These are phyloP conservation scores for Escarpia spicata DNA, from an alignment of 2,888 invertebrate species.

Conservation along the genomic window DNA sequence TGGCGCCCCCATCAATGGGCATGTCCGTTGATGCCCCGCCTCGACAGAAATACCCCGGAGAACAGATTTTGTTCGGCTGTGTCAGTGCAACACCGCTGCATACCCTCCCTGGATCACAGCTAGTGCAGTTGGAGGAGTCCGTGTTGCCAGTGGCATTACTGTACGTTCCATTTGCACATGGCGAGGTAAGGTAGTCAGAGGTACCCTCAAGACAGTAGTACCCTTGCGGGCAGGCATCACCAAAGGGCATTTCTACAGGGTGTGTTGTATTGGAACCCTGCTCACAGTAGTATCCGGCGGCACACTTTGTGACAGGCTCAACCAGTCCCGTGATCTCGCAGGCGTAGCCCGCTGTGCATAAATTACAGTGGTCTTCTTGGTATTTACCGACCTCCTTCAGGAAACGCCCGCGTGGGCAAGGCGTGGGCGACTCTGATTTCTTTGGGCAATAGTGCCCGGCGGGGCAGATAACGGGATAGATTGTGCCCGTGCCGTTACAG, in stretches of 20 bases:
- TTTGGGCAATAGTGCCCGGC: conserved; percentile 58
- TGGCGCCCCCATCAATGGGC: conserved; percentile 59
- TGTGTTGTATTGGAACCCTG: conserved; percentile 37
- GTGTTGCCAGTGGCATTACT: conserved; percentile 54
- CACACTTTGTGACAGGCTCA: conserved; percentile 49
- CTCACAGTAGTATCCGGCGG: conserved; percentile 57
- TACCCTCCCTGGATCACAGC: conserved; percentile 57
- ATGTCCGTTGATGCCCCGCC: conserved; percentile 52
- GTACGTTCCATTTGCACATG: conserved; percentile 62
- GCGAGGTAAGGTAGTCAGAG: conserved; percentile 47
- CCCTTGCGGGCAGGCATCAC: conserved; percentile 58
- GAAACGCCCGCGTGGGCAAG: conserved; percentile 58
- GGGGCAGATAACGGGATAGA: conserved; percentile 54
- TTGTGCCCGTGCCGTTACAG: conserved; percentile 49
- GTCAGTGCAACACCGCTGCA: conserved; percentile 55
- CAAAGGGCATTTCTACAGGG: conserved; percentile 41
- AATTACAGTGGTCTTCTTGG: conserved; percentile 51
- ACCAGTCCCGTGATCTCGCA: conserved; percentile 56
- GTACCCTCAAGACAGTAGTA: conserved; percentile 59
- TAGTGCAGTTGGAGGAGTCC: conserved; percentile 50
- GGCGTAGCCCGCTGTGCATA: conserved; percentile 51
- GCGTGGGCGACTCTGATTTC: conserved; percentile 54
- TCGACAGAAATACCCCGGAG: conserved; percentile 59
- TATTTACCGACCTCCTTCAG: conserved; percentile 50
- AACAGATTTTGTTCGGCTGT: conserved; percentile 55